Evolutionary conservation across 2,113 vertebrate genomes (phyloP), one percentile per base, ranked within the genome.

Genomic region (Nyctereutes procyonoides): DNA sequence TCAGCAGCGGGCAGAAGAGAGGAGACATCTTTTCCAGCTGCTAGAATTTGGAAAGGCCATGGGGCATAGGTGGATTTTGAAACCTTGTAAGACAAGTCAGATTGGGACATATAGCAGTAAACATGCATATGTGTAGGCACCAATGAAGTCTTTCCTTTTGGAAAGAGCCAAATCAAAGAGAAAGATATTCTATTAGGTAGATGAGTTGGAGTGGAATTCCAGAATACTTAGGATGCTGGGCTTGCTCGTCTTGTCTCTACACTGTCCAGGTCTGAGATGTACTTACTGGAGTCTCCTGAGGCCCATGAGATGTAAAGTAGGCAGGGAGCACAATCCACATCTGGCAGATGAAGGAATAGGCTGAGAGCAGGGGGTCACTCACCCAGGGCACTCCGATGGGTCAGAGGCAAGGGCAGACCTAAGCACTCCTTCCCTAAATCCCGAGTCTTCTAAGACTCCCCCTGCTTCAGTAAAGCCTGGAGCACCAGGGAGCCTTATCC

Each of bases 41-140:
- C 20, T 13, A 7, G 53, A 48, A 62, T 55, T 53, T 56, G 62
- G 53, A 90, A 62, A 74, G 8, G 7, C 19, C 63, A 8, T 2
- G 5, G 28, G 38, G 9, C 30, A 56, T 63, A 15, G 17, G 16
- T 5, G 28, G 32, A 10, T 32, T 48, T 16, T 51, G 55, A 58
- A 28, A 51, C 30, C 17, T 24, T 32, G 0, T 20, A n/a, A 48
- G 30, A 56, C 13, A 71, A 79, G 53, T 30, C 60, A 56, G 10
- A 14, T 8, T 3, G 26, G 30, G 48, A 74, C 48, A 10, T 0
- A 10, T 0, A n/a, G 9, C 3, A 22, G 30, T 4, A 26, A 48
- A 30, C 9, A 1, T 1, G 24, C 1, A 3, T 13, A 13, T 1
- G 12, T 4, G 3, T 2, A 12, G 43, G 30, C 17, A 2, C 14